Percentiles rank a stretch among this genome's conserved stretches.
phyloP scores from a whole-genome alignment of 1,140 invertebrate genomes.

The Choristoneura fumiferana region DNA sequence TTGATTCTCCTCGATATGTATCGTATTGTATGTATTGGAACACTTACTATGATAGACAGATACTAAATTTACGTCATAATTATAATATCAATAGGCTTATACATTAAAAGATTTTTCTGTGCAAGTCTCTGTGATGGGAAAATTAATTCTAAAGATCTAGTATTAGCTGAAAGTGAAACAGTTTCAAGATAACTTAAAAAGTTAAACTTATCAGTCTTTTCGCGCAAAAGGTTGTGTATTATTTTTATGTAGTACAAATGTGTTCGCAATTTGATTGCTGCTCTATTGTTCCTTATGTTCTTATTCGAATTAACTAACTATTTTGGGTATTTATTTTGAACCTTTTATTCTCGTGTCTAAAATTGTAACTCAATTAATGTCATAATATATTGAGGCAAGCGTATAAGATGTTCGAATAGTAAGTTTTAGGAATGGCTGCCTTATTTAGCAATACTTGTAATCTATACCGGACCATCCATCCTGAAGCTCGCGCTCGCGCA shows the following conservation, averaged over 20 bases:
- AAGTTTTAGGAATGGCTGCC: conserved; percentile 47
- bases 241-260: conserved; percentile 78
- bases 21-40: conserved; percentile 46
- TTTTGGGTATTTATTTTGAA: conserved; percentile 71
- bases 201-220: conserved; percentile 76
- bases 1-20: conserved; percentile 52
- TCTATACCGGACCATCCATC: conserved; percentile 37
- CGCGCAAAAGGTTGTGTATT: conserved; percentile 78
- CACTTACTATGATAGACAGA: conserved; percentile 62
- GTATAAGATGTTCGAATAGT: conserved; percentile 36
- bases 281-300: conserved; percentile 75
- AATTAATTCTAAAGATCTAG: conserved; percentile 73
- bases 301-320: conserved; percentile 60
- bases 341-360: conserved; percentile 59
- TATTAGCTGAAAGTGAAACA: conserved; percentile 69
- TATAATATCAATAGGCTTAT: conserved; percentile 74
- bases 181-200: conserved; percentile 69
- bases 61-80: conserved; percentile 60
- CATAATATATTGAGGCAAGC: conserved; percentile 39
- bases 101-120: conserved; percentile 65
- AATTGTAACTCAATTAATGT: conserved; percentile 39
- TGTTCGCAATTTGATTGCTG: conserved; percentile 78
- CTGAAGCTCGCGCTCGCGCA: conserved; percentile 31
- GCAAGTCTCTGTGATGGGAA: conserved; percentile 75
- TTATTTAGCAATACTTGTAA: conserved; percentile 51